phyloP scores from a whole-genome alignment of 2,888 invertebrate species.

The Hylaea fasciaria region DNA sequence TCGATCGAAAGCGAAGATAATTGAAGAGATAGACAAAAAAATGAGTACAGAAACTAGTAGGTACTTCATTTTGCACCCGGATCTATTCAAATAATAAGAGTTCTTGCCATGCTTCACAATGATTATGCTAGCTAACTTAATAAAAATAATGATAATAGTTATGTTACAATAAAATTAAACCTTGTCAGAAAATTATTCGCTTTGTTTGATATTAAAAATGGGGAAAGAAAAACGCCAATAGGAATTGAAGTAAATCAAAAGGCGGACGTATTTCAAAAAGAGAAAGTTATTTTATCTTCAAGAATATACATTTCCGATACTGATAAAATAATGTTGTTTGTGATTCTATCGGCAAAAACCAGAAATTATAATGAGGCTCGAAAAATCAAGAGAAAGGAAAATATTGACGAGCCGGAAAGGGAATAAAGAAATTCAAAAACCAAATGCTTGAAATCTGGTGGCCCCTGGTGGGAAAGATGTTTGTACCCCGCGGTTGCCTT shows the following conservation, averaged over 20 bases:
- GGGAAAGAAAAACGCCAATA: too few species aligned
- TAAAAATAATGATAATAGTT: too few species aligned
- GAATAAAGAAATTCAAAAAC: conserved; percentile 26
- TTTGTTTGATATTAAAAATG: too few species aligned
- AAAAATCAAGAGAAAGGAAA: conserved; percentile 20
- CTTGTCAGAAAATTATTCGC: too few species aligned
- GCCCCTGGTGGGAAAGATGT: too few species aligned
- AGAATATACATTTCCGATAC: conserved; percentile 10
- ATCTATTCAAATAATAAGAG: too few species aligned
- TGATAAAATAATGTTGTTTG: conserved; percentile 22
- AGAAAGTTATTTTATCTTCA: background rate
- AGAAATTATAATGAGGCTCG: conserved; percentile 31
- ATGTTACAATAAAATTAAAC: too few species aligned
- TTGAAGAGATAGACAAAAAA: conserved; percentile 38
- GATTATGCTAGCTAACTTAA: too few species aligned
- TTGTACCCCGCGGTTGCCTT: too few species aligned
- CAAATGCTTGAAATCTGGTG: too few species aligned
- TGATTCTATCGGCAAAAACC: conserved; percentile 14
- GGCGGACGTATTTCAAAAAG: background rate
- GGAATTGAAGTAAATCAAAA: background rate
- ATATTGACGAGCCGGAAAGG: conserved; percentile 26
- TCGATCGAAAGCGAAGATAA: conserved; percentile 41
- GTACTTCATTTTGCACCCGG: background rate
- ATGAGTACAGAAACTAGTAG: background rate
- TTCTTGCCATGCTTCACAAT: too few species aligned